Evolutionary conservation across 2,888 invertebrate genomes (phyloP).

Genomic region (Watsonalla cultraria): DNA sequence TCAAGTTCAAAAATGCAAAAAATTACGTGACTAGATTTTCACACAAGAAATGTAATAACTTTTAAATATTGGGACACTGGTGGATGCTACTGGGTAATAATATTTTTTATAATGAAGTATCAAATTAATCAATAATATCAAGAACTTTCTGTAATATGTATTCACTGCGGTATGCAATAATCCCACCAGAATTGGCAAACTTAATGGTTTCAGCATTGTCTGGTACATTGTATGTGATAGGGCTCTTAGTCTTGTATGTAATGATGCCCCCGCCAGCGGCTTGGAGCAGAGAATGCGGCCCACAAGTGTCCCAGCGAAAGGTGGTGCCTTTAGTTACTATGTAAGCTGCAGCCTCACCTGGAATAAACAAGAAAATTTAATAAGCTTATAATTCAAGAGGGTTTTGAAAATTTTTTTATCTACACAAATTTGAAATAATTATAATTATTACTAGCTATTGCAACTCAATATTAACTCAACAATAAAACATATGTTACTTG

Average conservation of each 20-base stretch:
- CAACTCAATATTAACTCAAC: no score
- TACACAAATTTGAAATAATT: no score
- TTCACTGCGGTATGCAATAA: conserved; percentile 50
- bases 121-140: conserved; percentile 18
- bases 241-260: conserved; percentile 31
- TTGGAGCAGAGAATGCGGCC: conserved; percentile 89
- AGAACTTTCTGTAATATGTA: conserved; percentile 38
- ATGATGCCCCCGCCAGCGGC: conserved; percentile 88
- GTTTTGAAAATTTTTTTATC: no score
- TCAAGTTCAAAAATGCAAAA: no score
- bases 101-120: no score
- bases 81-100: no score
- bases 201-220: conserved; percentile 39
- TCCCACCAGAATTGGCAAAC: conserved; percentile 58
- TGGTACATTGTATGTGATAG: conserved; percentile 56
- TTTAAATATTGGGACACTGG: no score
- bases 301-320: conserved; percentile 96
- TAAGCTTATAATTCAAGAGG: background rate
- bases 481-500: no score
- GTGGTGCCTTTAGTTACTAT: conserved; percentile 89
- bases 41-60: no score
- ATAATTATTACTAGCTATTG: no score
- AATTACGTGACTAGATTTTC: no score
- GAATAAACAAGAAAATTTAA: conserved; percentile 11
- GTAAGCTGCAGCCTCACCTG: conserved; percentile 80